Evolutionary conservation across 2,113 vertebrate species (phyloP).

Genomic region (Cochlearius cochlearius): DNA sequence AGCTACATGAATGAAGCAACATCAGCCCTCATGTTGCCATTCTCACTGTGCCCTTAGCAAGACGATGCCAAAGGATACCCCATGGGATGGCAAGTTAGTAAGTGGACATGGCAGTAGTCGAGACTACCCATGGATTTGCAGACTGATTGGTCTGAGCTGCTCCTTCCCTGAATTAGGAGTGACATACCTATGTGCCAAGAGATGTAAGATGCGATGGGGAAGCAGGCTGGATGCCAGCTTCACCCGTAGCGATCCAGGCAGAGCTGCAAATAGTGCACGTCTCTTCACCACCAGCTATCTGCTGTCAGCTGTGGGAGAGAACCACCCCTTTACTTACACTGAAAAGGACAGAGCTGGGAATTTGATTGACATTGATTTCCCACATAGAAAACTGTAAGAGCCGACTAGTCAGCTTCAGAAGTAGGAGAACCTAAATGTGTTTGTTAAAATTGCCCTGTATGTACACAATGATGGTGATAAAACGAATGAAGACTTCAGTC

Average conservation of each 20-base stretch:
- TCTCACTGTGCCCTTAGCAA: not conserved
- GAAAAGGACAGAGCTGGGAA: not conserved
- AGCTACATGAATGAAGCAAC: not conserved
- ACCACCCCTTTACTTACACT: not conserved
- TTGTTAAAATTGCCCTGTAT: not conserved
- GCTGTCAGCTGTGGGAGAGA: not conserved
- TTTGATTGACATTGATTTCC: not conserved
- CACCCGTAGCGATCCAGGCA: not conserved
- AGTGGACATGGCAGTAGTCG: not conserved
- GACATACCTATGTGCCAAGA: not conserved
- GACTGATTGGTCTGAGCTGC: not conserved
- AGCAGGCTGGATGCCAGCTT: not conserved
- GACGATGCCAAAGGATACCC: not conserved
- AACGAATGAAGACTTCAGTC: not conserved
- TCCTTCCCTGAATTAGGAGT: not conserved
- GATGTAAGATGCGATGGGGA: not conserved
- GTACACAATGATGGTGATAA: not conserved
- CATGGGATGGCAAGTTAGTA: not conserved
- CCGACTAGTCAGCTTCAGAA: not conserved
- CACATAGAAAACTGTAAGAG: not conserved
- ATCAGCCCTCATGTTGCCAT: not conserved
- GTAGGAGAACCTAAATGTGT: not conserved
- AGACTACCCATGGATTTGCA: not conserved
- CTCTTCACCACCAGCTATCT: not conserved
- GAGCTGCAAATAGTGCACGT: not conserved